Base-by-base conservation (phyloP, 1,140 invertebrate genomes). In the Acyrthosiphon pisum region DNA sequence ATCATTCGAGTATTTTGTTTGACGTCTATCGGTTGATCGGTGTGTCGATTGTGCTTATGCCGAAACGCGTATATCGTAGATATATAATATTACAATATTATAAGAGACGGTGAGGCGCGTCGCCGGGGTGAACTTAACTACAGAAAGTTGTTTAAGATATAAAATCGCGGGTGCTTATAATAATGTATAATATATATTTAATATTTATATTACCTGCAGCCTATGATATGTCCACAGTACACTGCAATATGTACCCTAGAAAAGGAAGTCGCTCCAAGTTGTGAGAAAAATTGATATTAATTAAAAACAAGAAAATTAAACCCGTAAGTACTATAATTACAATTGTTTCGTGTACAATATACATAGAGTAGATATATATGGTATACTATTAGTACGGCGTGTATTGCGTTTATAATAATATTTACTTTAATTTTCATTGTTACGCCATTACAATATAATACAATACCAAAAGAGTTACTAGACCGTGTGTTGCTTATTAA, bases 271-370 rank as follows among this genome's bases (percentile, higher is more conserved):
- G 35, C 48, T 56, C 35, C 2, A 11, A 37, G 30, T 60, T 90
- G 41, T 90, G 88, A 41, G 88, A 90, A 90, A 90, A 56, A 90
- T 60, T 41, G 23, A 20, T 90, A 20, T 26, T 44, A 90, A 90
- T 90, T 90, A 60, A 90, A 90, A 50, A 89, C 44, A 35, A 46
- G 44, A 48, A 37, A 37, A 37, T 89, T 11, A 26, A 89, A 41
- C 23, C 53, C 26, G 88, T 90, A 90, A 90, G 88, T 90, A 90
- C 53, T 90, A 48, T 87, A 90, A 90, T 90, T 90, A 90, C 14
- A 11, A 90, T 30, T 90, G 37, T 90, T 90, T 60, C 50, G 7
- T 48, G 14, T 48, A 48, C 11, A 48, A 46, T 26, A 41, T 56
- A 88, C 18, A 30, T 30, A 37, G 2, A 37, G 37, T 41, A 41